Evolutionary conservation across 2,888 invertebrate species (phyloP).

Genomic region (Erebia ligea): DNA sequence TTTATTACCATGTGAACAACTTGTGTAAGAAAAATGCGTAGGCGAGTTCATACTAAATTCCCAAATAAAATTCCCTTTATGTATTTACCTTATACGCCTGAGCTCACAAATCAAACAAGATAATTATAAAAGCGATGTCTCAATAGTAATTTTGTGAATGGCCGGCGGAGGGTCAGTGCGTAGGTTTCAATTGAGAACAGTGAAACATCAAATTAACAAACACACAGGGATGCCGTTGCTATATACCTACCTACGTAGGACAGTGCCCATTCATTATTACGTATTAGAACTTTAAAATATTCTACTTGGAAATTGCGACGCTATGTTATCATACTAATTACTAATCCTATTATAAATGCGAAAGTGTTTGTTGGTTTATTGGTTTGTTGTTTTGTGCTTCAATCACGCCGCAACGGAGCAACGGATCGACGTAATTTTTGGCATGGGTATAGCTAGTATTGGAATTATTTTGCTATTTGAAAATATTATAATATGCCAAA

Average conservation of each 20-base stretch:
- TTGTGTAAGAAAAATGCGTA: too few species aligned
- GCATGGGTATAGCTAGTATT: too few species aligned
- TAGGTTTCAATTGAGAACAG: conserved; percentile 75
- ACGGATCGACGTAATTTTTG: too few species aligned
- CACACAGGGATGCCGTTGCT: conserved; percentile 55
- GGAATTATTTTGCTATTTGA: too few species aligned
- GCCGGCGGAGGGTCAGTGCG: conserved; percentile 69
- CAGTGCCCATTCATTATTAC: conserved; percentile 31
- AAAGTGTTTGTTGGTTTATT: too few species aligned
- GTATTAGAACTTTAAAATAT: conserved; percentile 22
- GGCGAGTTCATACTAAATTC: neutral
- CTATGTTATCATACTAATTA: too few species aligned
- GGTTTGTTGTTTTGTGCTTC: too few species aligned
- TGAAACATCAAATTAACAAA: conserved; percentile 71
- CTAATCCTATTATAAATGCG: too few species aligned
- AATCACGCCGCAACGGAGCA: too few species aligned
- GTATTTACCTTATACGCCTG: neutral
- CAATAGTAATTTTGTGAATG: conserved; percentile 72
- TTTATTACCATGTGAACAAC: too few species aligned
- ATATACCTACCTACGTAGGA: conserved; percentile 15
- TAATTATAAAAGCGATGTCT: conserved; percentile 55
- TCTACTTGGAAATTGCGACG: conserved; percentile 23
- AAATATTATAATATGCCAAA: too few species aligned
- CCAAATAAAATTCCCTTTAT: neutral
- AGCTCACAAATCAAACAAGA: conserved; percentile 15